A percentile compares a stretch with the other conserved stretches of the same genome.
Evolutionary conservation across 2,888 invertebrate genomes (phyloP).

Genomic region (Hirtodrosophila cameraria): DNA sequence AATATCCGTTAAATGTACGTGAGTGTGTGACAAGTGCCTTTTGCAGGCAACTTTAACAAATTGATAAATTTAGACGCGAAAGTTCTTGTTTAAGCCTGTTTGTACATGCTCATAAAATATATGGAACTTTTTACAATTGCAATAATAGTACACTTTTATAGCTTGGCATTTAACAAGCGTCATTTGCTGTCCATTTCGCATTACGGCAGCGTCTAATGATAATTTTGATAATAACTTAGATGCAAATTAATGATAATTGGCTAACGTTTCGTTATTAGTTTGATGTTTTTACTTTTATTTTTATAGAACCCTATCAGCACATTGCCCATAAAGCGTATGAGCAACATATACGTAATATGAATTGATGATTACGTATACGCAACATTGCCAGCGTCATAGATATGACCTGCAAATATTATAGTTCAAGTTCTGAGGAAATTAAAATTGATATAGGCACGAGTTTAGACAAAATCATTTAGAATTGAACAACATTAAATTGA

Average conservation of each 20-base stretch:
- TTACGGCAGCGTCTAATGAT: conserved; percentile 45
- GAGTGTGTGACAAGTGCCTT: conserved; percentile 39
- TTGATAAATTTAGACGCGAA: conserved; percentile 37
- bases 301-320: conserved; percentile 27
- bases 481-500: background rate
- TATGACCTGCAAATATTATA: conserved; percentile 28
- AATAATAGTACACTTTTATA: conserved; percentile 38
- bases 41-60: conserved; percentile 44
- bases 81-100: conserved; percentile 11
- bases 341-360: conserved; percentile 18
- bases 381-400: conserved; percentile 35
- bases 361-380: conserved; percentile 64
- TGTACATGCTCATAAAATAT: conserved; percentile 8
- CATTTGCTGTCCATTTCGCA: conserved; percentile 32
- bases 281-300: background rate
- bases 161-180: conserved; percentile 41
- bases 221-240: conserved; percentile 68
- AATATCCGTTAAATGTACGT: too few relatives aligned
- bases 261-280: conserved; percentile 29
- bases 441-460: too few relatives aligned
- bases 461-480: too few relatives aligned
- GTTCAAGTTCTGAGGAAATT: conserved; percentile 42
- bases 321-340: conserved; percentile 10
- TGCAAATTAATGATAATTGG: conserved; percentile 76
- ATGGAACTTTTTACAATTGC: conserved; percentile 35